Evolutionary conservation across 2,797 vertebrate genomes (phyloP).

Genomic region (Sebastes melanostomus): DNA sequence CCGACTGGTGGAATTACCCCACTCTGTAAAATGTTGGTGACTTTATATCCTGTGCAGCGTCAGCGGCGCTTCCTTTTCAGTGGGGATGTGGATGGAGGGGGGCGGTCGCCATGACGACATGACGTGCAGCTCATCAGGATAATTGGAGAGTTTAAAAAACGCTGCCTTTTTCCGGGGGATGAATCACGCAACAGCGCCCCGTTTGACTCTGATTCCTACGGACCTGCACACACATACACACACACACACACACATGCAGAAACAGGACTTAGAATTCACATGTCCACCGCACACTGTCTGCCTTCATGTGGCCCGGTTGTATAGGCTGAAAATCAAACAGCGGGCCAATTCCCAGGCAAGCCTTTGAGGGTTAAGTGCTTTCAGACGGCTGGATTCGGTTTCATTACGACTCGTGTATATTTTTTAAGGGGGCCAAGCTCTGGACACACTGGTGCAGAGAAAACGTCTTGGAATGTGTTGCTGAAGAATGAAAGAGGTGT

Average conservation of each 20-base stretch:
- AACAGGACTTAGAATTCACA: neutral
- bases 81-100: neutral
- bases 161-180: slow-evolving; percentile 16
- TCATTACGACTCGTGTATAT: slow-evolving; percentile 74
- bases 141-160: slow-evolving; percentile 52
- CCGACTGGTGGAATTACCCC: slow-evolving; percentile 17
- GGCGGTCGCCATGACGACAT: slow-evolving; percentile 9
- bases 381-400: slow-evolving; percentile 71
- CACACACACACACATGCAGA: neutral
- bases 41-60: slow-evolving; percentile 45
- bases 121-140: slow-evolving; percentile 40
- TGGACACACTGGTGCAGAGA: slow-evolving; percentile 19
- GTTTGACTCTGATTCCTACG: slow-evolving; percentile 37
- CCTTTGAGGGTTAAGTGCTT: slow-evolving; percentile 74
- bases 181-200: slow-evolving; percentile 38
- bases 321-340: slow-evolving; percentile 56
- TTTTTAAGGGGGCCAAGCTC: slow-evolving; percentile 62
- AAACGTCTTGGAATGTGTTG: slow-evolving; percentile 49
- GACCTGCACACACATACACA: neutral
- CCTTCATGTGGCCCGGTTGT: slow-evolving; percentile 43
- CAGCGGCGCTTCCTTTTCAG: slow-evolving; percentile 25
- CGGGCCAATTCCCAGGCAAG: slow-evolving; percentile 48
- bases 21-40: slow-evolving; percentile 7
- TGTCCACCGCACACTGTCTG: slow-evolving; percentile 29
- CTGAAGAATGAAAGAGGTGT: slow-evolving; percentile 37